Evolutionary conservation across 1,140 invertebrate species (phyloP), one percentile per base, ranked within the genome.

Genomic region (Procambarus virginalis): DNA sequence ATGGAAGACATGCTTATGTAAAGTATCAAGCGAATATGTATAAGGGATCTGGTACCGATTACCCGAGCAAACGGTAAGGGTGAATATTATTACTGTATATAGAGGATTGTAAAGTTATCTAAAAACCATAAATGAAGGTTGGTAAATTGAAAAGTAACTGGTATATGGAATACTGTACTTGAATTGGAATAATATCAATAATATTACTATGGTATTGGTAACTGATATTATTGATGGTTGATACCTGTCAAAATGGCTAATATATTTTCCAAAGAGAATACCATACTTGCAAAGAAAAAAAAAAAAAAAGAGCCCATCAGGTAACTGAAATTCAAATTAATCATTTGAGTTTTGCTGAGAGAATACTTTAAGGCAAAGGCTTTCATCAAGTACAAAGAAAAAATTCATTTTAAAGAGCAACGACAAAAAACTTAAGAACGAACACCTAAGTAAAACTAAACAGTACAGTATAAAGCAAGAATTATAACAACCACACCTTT

Each of bases 221-320:
- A 73, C 68, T 34, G 68, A 73, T 34, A 68, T 34, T 22, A 73
- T 73, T 73, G 68, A 73, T 34, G 68, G 68, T 34, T 73, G 68
- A 73, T 73, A 73, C 64, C 14, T 68, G n/a, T 73, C 68, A 73
- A 17, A 10, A 73, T 6, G 51, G 51, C 51, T 55, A 55, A 55
- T 55, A 55, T 12, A 55, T 34, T 34, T 34, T 34, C 34, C 34
- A 34, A 12, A 68, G 64, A 68, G 10, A 68, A 68, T 68, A 34
- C 34, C 34, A 34, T 34, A 34, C 34, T 34, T 34, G 34, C 1
- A 34, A 34, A 34, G 4, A n/a, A 68, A 17, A 68, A 20, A 17
- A 68, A 20, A 17, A n/a, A n/a, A 68, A 68, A 55, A 68, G 12
- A n/a, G 4, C 64, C 4, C 64, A 68, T 68, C 20, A 2, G 20